These are phyloP conservation scores for Anolis apletophallus DNA, from an alignment of 2,797 vertebrate species.

Conservation along the genomic window DNA sequence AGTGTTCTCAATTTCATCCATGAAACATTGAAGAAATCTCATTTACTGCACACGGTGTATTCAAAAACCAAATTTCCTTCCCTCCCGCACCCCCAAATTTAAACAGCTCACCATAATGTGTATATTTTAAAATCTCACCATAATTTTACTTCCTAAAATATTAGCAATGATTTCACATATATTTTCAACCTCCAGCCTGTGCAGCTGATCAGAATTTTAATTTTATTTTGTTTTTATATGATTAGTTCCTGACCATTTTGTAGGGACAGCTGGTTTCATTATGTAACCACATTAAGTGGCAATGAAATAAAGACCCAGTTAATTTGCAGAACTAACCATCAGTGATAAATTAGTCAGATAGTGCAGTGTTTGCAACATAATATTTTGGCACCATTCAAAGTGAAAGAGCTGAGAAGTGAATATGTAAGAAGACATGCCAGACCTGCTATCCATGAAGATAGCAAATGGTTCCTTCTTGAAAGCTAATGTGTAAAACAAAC, in stretches of 20 bases:
- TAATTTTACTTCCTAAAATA: not conserved
- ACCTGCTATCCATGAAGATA: too few species aligned
- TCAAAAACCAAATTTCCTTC: not conserved
- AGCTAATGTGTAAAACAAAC: too few species aligned
- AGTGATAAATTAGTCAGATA: conserved; percentile 28
- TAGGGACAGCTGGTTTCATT: conserved; percentile 32
- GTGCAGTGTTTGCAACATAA: conserved; percentile 6
- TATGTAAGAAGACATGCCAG: not conserved
- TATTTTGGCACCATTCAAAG: not conserved
- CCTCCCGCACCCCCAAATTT: not conserved
- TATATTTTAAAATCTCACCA: not conserved
- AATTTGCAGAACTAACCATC: conserved; percentile 5
- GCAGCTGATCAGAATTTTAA: not conserved
- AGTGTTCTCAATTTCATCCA: not conserved
- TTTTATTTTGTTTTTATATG: not conserved
- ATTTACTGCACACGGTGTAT: not conserved
- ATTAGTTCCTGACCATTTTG: conserved; percentile 27
- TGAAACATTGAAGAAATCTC: not conserved
- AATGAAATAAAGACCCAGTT: conserved; percentile 21
- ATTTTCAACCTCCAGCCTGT: not conserved
- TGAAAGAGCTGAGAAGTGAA: not conserved
- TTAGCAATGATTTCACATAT: not conserved
- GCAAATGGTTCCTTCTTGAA: too few species aligned
- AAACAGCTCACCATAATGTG: not conserved
- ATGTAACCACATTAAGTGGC: conserved; percentile 18